Evolutionary conservation across 2,113 vertebrate species (phyloP), one percentile per base, ranked within the genome.

Genomic region (Sphyrna mokarran): DNA sequence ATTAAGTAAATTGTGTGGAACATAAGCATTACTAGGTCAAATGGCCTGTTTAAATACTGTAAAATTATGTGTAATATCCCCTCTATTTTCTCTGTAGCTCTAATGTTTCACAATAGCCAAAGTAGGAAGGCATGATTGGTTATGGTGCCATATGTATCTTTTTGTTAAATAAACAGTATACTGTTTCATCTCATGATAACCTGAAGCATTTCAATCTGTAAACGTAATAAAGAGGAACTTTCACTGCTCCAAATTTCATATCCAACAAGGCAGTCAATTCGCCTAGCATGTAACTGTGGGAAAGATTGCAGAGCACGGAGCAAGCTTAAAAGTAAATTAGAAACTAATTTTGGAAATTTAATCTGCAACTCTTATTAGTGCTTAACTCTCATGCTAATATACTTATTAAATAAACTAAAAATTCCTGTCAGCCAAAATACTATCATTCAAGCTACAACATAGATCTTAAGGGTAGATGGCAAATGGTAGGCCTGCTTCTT

Each of bases 101-200:
- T 66, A 4, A 13, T 48, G 78, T 43, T 11, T 58, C 23, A 89
- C 29, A 58, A 89, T 29, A 58, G 29, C 72, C 72, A 76, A 29
- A 76, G 9, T 4, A 83, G 5, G 37, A 20, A 83, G 16, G 18
- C 80, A 6, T n/a, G 14, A n/a, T 20, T 37, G 33, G 14, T 37
- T 91, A 66, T 91, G 61, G 37, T 83, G 80, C n/a, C n/a, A 33
- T 37, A 66, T 5, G n/a, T 83, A 83, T 18, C n/a, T 40, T 40
- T 40, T 83, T 40, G 80, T 16, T 83, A 83, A 83, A 83, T 83
- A 40, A 83, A 20, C 14, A 13, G 37, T 8, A 14, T 16, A 29
- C 23, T 66, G 61, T 91, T 91, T 91, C 61, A 91, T 91, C 61
- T 91, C 20, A 16, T 83, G 80, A 33, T 66, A n/a, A 91, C 89